A percentile compares a stretch with the other conserved stretches of the same genome.
phyloP scores from a whole-genome alignment of 2,888 invertebrate genomes.

The Caenorhabditis virilis region DNA sequence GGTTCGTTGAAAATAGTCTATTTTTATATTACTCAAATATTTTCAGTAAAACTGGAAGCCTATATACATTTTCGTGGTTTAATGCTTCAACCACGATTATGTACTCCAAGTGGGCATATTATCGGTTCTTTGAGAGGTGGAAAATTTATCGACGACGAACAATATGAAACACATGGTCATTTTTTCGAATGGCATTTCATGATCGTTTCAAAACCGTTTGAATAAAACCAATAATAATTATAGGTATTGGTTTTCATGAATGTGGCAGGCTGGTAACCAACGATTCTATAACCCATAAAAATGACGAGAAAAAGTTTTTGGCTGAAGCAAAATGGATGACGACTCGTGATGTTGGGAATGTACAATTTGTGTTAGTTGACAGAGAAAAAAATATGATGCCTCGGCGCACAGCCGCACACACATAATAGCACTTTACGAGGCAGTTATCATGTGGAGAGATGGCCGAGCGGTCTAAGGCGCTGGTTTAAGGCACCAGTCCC shows the following conservation, averaged over 20 bases:
- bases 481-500: slow-evolving; percentile 86
- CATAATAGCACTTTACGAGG: background rate
- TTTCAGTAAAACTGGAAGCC: slow-evolving; percentile 45
- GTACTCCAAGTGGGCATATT: slow-evolving; percentile 42
- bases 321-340: slow-evolving; percentile 51
- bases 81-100: slow-evolving; percentile 50
- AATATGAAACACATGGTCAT: slow-evolving; percentile 34
- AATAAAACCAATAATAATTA: background rate
- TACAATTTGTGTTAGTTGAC: slow-evolving; percentile 54
- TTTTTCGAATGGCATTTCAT: background rate
- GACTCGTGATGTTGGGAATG: slow-evolving; percentile 46
- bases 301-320: slow-evolving; percentile 54
- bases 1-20: slow-evolving; percentile 9
- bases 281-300: slow-evolving; percentile 52
- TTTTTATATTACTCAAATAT: too few species aligned
- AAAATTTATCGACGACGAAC: slow-evolving; percentile 43
- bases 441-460: slow-evolving; percentile 7
- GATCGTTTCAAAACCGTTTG: too few species aligned
- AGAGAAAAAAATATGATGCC: background rate
- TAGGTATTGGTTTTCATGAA: slow-evolving; percentile 49
- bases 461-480: slow-evolving; percentile 82
- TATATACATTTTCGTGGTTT: slow-evolving; percentile 53
- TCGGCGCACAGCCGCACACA: too few species aligned
- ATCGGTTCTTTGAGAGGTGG: slow-evolving; percentile 54
- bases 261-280: slow-evolving; percentile 41